Conservation (phyloP, 2,888 invertebrate species). For the Drosophila peninsularis region DNA sequence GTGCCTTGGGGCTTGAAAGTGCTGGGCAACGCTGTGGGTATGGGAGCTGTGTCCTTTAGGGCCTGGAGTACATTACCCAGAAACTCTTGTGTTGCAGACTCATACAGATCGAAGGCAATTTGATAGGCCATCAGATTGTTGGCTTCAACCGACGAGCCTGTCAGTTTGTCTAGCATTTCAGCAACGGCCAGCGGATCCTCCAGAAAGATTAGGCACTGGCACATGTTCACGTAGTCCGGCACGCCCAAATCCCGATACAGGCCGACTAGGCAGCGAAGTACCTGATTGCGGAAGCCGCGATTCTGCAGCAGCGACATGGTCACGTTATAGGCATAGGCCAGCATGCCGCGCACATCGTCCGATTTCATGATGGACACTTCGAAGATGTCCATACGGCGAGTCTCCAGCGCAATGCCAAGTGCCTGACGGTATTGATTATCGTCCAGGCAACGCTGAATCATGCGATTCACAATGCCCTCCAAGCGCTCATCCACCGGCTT, state of each 20-base stretch:
- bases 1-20: slow-evolving; percentile 90
- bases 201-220: slow-evolving; percentile 97
- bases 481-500: slow-evolving; percentile 92
- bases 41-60: slow-evolving; percentile 92
- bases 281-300: slow-evolving; percentile 95
- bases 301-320: slow-evolving; percentile 98
- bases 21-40: slow-evolving; percentile 90
- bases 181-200: slow-evolving; percentile 97
- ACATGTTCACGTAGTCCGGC: slow-evolving; percentile 99
- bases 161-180: slow-evolving; percentile 95
- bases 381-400: slow-evolving; percentile 98
- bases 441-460: slow-evolving; percentile 98
- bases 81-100: slow-evolving; percentile 99
- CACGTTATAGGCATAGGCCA: slow-evolving; percentile 97
- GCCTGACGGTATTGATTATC: slow-evolving; percentile 98
- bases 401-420: slow-evolving; percentile 97
- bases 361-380: slow-evolving; percentile 95
- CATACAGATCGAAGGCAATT: slow-evolving; percentile 99
- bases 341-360: slow-evolving; percentile 95
- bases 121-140: slow-evolving; percentile 98
- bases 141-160: slow-evolving; percentile 90
- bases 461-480: slow-evolving; percentile 97
- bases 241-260: slow-evolving; percentile 94
- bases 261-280: slow-evolving; percentile 94
- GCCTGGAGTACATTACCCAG: slow-evolving; percentile 94